A percentile compares a stretch with the other conserved stretches of the same genome.
Conservation (phyloP, 2,797 vertebrate genomes). For the Sebastolobus alascanus region DNA sequence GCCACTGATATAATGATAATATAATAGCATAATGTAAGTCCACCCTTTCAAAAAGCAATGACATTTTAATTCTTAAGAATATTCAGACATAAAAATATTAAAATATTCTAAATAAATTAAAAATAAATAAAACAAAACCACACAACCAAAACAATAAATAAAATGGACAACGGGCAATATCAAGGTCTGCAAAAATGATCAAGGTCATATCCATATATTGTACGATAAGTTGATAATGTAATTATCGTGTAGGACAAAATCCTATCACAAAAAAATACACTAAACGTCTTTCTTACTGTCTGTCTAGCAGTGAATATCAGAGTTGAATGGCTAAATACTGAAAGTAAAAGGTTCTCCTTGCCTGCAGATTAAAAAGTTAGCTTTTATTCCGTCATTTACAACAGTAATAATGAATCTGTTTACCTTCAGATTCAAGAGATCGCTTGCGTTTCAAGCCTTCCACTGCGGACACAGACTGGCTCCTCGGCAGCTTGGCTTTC, state of each 20-base stretch:
- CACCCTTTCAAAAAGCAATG: too few species aligned
- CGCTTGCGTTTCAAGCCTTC: constrained; percentile 87
- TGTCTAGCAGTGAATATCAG: background rate
- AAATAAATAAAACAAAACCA: too few species aligned
- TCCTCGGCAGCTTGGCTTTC: constrained; percentile 89
- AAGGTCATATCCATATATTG: too few species aligned
- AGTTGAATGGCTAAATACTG: background rate
- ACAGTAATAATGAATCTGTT: background rate
- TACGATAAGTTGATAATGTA: too few species aligned
- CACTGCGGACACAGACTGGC: constrained; percentile 92
- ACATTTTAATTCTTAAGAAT: too few species aligned
- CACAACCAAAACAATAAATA: too few species aligned
- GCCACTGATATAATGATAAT: too few species aligned
- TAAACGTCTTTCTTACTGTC: background rate
- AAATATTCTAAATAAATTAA: too few species aligned
- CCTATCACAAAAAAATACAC: background rate
- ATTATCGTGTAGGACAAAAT: background rate
- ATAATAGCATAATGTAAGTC: too few species aligned
- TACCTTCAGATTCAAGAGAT: constrained; percentile 72
- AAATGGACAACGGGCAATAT: too few species aligned
- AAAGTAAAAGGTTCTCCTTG: background rate
- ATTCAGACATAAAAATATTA: too few species aligned
- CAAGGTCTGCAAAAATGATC: too few species aligned
- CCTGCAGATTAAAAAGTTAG: background rate
- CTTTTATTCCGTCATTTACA: background rate